Conservation (phyloP, 2,113 vertebrate genomes). For the Raja brachyura region DNA sequence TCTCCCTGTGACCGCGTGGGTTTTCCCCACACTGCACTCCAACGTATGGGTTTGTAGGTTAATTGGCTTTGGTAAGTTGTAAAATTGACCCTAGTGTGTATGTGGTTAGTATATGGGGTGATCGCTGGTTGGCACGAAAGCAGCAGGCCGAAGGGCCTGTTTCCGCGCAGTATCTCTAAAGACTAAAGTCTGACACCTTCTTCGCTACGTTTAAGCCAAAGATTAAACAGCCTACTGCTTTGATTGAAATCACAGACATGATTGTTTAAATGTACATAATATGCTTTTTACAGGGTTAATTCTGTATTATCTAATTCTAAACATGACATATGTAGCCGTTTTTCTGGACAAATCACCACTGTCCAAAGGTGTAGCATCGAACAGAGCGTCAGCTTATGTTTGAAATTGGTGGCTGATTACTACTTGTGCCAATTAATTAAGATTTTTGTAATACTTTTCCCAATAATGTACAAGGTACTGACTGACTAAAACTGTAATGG, state of each 20-base stretch:
- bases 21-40: too few species aligned
- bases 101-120: too few species aligned
- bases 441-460: neutral
- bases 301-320: neutral
- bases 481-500: neutral
- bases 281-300: neutral
- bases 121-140: too few species aligned
- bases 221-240: neutral
- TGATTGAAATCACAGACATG: neutral
- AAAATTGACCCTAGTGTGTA: too few species aligned
- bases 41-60: too few species aligned
- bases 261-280: neutral
- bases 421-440: conserved; percentile 2
- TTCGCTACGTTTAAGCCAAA: conserved; percentile 15
- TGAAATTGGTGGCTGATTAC: neutral
- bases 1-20: too few species aligned
- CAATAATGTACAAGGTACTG: neutral
- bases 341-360: neutral
- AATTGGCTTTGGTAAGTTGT: too few species aligned
- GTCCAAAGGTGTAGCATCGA: neutral
- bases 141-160: too few species aligned
- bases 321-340: neutral
- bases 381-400: neutral
- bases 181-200: neutral
- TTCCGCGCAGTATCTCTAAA: too few species aligned